These are phyloP conservation scores for Eupithecia centaureata DNA, from an alignment of 2,888 invertebrate genomes.

Conservation along the genomic window DNA sequence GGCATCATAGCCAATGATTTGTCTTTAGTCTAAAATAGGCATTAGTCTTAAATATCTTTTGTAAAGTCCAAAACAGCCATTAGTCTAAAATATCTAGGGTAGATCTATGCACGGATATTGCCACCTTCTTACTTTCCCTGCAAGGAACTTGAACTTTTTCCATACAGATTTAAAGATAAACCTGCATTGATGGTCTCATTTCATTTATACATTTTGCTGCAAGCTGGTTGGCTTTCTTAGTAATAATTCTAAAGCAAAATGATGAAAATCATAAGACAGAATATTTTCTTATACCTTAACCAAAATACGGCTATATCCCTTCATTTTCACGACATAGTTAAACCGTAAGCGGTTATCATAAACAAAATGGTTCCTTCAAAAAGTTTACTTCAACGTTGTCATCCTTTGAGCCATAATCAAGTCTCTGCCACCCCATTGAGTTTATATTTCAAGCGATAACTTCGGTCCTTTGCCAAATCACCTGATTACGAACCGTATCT, in stretches of 20 bases:
- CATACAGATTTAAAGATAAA: background rate
- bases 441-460: constrained; percentile 23
- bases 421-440: constrained; percentile 20
- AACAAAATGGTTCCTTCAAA: constrained; percentile 9
- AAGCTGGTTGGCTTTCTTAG: background rate
- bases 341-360: background rate
- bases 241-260: background rate
- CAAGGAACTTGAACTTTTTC: background rate
- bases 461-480: constrained; percentile 21
- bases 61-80: too few species aligned
- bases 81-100: background rate
- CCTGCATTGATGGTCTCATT: background rate
- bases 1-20: background rate
- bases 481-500: constrained; percentile 16
- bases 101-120: background rate
- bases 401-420: constrained; percentile 25
- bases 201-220: background rate
- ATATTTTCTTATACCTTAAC: background rate
- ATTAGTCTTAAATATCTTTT: background rate
- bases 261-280: background rate
- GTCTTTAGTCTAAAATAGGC: too few species aligned
- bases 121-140: background rate
- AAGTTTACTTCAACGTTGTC: constrained; percentile 15
- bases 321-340: constrained; percentile 11
- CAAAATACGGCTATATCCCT: background rate